Evolutionary conservation across 1,140 invertebrate species (phyloP), one percentile per base, ranked within the genome.

Genomic region (Polyergus mexicanus): DNA sequence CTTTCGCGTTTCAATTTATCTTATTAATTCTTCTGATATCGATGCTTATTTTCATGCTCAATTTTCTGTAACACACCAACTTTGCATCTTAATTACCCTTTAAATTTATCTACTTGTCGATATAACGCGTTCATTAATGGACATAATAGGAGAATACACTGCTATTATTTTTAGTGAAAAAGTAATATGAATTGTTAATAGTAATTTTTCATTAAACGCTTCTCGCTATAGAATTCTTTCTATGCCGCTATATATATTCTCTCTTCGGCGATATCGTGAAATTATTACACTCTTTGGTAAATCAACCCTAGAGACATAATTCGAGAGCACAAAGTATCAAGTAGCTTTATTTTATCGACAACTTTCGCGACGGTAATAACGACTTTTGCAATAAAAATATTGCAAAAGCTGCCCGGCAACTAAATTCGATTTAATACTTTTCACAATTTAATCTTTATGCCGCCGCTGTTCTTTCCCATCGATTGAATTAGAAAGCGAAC

Each of bases 321-420:
- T 80, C 38, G 41, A 80, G 10, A 25, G 76, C 47, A 80, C 62
- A 68, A 80, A 80, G 54, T 72, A 72, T 19, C 47, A 41, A 7
- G 54, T 5, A 44, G 77, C 32, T 83, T 83, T 83, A 83, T 83
- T 83, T 83, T 62, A 83, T 83, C 78, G 78, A 83, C 78, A 81
- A 72, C 54, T 60, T 74, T 74, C 38, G 54, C 68, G 38, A 44
- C 44, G 22, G 38, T 80, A 80, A 80, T 69, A 80, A 80, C 63
- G 44, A 54, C 22, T n/a, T n/a, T n/a, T n/a, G n/a, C n/a, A 35
- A 54, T 68, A 78, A 78, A 80, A 78, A 80, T 80, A 80, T 80
- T 68, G 63, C 76, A 28, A 69, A 54, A 47, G 78, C 51, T 44
- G 78, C 28, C 28, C 62, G 25, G 65, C 22, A 51, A 66, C 77